Conservation (phyloP, 2,113 vertebrate genomes). For the Equus przewalskii region DNA sequence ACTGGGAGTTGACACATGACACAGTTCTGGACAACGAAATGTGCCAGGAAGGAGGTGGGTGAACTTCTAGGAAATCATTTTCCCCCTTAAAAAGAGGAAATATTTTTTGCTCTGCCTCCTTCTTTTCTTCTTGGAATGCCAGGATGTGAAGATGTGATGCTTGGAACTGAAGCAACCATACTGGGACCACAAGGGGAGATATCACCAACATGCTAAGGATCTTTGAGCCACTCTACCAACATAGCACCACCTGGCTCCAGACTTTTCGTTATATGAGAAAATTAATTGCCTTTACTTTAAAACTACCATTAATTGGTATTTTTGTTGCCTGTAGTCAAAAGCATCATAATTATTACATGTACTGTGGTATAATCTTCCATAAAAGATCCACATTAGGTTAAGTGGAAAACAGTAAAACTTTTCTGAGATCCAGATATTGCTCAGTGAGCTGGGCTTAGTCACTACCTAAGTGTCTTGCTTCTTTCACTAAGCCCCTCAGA, state of each 20-base stretch:
- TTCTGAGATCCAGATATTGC: background rate
- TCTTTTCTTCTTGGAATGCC: background rate
- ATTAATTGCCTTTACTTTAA: background rate
- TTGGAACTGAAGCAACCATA: background rate
- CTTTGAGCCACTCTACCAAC: background rate
- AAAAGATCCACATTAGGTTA: background rate
- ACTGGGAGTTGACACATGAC: background rate
- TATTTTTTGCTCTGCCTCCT: background rate
- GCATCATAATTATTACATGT: background rate
- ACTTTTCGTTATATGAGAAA: background rate
- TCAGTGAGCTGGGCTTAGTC: background rate
- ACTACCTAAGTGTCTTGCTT: background rate
- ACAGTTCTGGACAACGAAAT: background rate
- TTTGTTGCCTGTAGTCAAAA: conserved; percentile 14
- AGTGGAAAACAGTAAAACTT: background rate
- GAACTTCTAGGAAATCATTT: background rate
- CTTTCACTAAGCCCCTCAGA: background rate
- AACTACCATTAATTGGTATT: background rate
- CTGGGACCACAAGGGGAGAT: background rate
- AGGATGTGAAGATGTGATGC: background rate
- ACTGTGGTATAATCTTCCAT: background rate
- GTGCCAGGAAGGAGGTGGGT: background rate
- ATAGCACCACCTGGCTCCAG: background rate
- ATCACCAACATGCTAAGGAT: background rate
- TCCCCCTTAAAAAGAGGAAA: background rate